Evolutionary conservation across 2,888 invertebrate species (phyloP).

Genomic region (Conus canariensis): DNA sequence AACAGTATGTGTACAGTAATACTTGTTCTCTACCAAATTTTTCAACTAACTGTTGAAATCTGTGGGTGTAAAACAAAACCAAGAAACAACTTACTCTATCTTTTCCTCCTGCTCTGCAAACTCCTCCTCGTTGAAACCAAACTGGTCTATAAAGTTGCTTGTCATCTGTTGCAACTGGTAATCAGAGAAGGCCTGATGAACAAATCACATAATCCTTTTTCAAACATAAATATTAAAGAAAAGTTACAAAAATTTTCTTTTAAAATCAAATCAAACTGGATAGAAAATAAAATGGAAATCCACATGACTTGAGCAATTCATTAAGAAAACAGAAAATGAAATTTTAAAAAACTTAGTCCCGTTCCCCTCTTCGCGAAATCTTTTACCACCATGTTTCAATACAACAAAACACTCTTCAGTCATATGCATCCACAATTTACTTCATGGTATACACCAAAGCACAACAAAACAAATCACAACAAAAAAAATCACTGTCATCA

Average conservation of each 20-base stretch:
- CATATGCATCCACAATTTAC: too few species aligned
- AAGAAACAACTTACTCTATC: conserved; percentile 74
- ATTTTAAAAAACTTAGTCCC: not conserved
- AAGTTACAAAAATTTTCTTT: not conserved
- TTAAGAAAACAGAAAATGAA: not conserved
- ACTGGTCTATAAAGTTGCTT: conserved; percentile 83
- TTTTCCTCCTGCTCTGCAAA: conserved; percentile 83
- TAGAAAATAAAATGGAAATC: not conserved
- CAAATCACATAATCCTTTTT: conserved; percentile 57
- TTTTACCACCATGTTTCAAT: too few species aligned
- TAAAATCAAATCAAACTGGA: not conserved
- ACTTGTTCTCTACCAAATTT: too few species aligned
- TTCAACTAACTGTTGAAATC: too few species aligned
- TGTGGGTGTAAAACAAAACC: not conserved
- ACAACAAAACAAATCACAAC: too few species aligned
- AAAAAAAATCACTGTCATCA: too few species aligned
- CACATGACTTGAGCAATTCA: too few species aligned
- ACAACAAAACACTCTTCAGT: too few species aligned
- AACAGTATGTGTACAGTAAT: too few species aligned
- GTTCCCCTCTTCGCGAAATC: too few species aligned
- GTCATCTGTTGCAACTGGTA: conserved; percentile 85
- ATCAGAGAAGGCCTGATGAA: conserved; percentile 81
- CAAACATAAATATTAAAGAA: conserved; percentile 38
- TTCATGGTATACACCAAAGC: too few species aligned
- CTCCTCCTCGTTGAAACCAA: conserved; percentile 84